Evolutionary conservation across 1,140 invertebrate genomes (phyloP), one percentile per base, ranked within the genome.

Genomic region (Diachasmimorpha longicaudata): DNA sequence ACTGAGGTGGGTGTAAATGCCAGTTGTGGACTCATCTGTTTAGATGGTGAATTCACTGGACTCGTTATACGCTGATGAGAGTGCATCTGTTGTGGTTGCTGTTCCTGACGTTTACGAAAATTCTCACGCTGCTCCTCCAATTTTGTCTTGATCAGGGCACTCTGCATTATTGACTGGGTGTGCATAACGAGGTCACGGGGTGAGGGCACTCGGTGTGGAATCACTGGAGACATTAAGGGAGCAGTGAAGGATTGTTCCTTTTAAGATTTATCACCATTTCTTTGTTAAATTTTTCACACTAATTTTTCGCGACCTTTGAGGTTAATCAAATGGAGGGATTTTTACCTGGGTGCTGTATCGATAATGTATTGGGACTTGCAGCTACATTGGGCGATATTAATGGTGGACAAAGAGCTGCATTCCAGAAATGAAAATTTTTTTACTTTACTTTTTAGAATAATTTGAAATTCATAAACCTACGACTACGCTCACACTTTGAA

Each of bases 1-100:
- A 96, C 94, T 55, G 96, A 96, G 9, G 96, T 97, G 58, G 96
- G 96, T 3, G 95, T 97, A 87, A 97, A 97, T 4, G 96, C 94
- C 73, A 95, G 89, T 6, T 93, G 93, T 42, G 93, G 91, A 48
- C 87, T 88, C 77, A 85, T 86, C 73, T 88, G 87, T 78, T 89
- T 89, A 9, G 83, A 83, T 58, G 88, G 84, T 5, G 85, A 85
- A 42, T 84, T 87, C 14, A 90, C 81, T 42, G 89, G 88, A 80
- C 89, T 88, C 72, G 85, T 83, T 4, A 83, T 84, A 48, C 85
- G 83, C 9, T 86, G 85, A 36, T 82, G 79, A 58, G 88, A 85
- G 68, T 84, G 83, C 66, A 88, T 84, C 31, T 87, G 87, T 44
- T 87, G 83, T 25, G 87, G 84, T 10, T 89, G 87, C 75, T 91